Base-by-base conservation (phyloP, 2,797 vertebrate genomes). In the Coilia nasus region DNA sequence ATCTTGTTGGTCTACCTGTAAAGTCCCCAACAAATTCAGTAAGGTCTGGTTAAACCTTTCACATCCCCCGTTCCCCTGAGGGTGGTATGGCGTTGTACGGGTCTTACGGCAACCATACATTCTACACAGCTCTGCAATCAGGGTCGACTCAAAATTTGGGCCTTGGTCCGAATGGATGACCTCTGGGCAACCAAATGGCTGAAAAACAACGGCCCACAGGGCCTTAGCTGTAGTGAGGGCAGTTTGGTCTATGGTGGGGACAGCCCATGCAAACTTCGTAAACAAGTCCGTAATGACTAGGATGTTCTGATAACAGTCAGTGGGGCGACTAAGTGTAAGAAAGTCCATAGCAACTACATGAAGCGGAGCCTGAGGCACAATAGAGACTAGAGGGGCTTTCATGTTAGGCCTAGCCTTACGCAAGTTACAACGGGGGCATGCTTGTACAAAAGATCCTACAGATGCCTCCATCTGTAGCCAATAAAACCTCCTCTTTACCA, bases 51-150 rank as follows among this genome's bases (percentile, higher is more conserved):
- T 86, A 41, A 81, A 47, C 14, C 56, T 60, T 9, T 81, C 60
- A 31, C 84, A 82, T 0, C 82, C 85, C 0, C 82, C 85, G 31
- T 86, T 86, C 6, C 85, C 82, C 21, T 86, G 85, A 5, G 82
- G 28, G 81, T 83, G 81, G 31, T 83, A 75, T 2, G 54, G 50
- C 0, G 80, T 44, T 14, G 81, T 86, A 7, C 85, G n/a, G 10
- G 10, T 83, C 31, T 86, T 86, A 3, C 0, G 25, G 12, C 64
- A 83, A 1, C 85, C 82, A 64, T 86, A 83, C 28, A 86, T 14
- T 14, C 44, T 15, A 46, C 82, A 83, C 2, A 86, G 50, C 21
- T 83, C 78, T 0, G 17, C 35, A 28, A 81, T 62, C 54, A 84
- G 4, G 1, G 46, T 44, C 7, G 82, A 67, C 59, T 83, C 82